These are phyloP conservation scores for Shinisaurus crocodilurus DNA, from an alignment of 2,113 vertebrate genomes.

Conservation along the genomic window DNA sequence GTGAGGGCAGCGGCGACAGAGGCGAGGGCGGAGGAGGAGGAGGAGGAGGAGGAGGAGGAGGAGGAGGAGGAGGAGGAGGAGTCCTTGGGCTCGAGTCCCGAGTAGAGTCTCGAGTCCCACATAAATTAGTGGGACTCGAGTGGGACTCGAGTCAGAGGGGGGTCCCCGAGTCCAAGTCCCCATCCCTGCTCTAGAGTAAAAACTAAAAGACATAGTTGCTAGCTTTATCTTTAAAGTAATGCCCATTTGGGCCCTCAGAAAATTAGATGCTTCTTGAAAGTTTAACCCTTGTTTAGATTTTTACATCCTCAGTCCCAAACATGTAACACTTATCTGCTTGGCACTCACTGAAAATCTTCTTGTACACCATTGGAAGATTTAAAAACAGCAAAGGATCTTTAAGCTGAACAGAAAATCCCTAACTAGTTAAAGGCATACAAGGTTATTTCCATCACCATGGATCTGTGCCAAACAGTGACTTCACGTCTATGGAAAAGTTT, in stretches of 20 bases:
- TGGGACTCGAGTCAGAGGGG: too few relatives aligned
- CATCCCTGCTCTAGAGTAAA: too few relatives aligned
- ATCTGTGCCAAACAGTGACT: slow-evolving; percentile 63
- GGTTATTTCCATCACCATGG: slow-evolving; percentile 64
- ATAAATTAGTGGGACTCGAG: too few relatives aligned
- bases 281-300: neutral
- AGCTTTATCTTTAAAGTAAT: too few relatives aligned
- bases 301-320: neutral
- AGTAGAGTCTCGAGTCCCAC: too few relatives aligned
- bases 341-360: neutral
- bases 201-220: too few relatives aligned
- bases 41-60: too few relatives aligned
- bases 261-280: neutral
- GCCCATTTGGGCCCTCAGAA: neutral
- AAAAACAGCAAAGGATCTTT: neutral
- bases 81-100: too few relatives aligned
- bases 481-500: slow-evolving; percentile 70
- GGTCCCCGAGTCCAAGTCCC: too few relatives aligned
- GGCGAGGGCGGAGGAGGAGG: too few relatives aligned
- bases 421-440: slow-evolving; percentile 28
- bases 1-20: too few relatives aligned
- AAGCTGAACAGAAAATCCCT: slow-evolving; percentile 59
- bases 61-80: too few relatives aligned
- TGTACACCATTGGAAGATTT: neutral
- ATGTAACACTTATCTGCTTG: neutral